Percentiles rank a stretch among this genome's conserved stretches.
Evolutionary conservation across 2,888 invertebrate genomes (phyloP).

Genomic region (Mythimna lalbum): DNA sequence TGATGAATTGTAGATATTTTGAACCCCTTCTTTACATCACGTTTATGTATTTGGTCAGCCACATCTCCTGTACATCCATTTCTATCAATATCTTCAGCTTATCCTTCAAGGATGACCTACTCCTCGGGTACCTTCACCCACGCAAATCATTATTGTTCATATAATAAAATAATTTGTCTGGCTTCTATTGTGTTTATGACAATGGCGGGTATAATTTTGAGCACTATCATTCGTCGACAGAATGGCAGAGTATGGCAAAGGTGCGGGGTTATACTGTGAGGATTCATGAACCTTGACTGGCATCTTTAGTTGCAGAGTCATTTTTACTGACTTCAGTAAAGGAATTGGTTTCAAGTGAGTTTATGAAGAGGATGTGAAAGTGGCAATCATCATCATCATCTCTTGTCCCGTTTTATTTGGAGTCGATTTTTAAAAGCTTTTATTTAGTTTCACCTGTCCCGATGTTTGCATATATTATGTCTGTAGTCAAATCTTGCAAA

Average conservation of each 20-base stretch:
- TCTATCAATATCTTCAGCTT: not conserved
- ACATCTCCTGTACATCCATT: not conserved
- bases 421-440: too few species aligned
- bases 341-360: not conserved
- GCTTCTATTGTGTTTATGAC: conserved; percentile 47
- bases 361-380: not conserved
- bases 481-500: too few species aligned
- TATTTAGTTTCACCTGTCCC: too few species aligned
- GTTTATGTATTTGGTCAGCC: too few species aligned
- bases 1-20: too few species aligned
- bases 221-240: conserved; percentile 39
- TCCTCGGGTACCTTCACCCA: conserved; percentile 17
- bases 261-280: conserved; percentile 33
- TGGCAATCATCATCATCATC: not conserved
- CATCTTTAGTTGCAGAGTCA: conserved; percentile 35
- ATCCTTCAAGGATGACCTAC: conserved; percentile 10
- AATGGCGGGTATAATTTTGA: conserved; percentile 53
- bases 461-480: too few species aligned
- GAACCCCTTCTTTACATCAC: too few species aligned
- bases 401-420: too few species aligned
- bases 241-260: conserved; percentile 41
- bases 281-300: conserved; percentile 38
- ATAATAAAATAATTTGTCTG: conserved; percentile 48
- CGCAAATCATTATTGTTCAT: conserved; percentile 33
- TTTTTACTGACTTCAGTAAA: conserved; percentile 12